A percentile compares a stretch with the other conserved stretches of the same genome.
phyloP scores from a whole-genome alignment of 2,888 invertebrate species.

The Orgyia antiqua region DNA sequence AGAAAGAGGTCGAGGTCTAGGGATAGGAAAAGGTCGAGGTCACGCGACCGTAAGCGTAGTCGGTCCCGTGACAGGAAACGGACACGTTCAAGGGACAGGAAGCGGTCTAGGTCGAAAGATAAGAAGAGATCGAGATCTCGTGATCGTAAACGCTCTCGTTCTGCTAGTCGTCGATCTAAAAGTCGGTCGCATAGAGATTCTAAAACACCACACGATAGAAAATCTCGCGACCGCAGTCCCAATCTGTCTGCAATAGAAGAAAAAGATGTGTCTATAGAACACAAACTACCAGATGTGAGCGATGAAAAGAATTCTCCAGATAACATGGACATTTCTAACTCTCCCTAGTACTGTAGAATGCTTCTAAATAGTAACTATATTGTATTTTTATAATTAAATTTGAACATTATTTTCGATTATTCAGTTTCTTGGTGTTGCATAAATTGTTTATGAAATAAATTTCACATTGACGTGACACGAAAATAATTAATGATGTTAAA shows the following conservation, averaged over 20 bases:
- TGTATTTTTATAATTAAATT: constrained; percentile 1
- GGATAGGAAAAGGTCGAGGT: constrained; percentile 78
- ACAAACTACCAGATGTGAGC: constrained; percentile 45
- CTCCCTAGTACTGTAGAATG: constrained; percentile 69
- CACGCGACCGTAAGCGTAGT: constrained; percentile 77
- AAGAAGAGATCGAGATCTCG: constrained; percentile 62
- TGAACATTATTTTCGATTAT: constrained; percentile 4
- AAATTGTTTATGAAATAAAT: constrained; percentile 1
- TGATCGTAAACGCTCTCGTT: constrained; percentile 64
- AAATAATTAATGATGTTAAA: constrained; percentile 3
- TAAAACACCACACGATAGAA: constrained; percentile 57
- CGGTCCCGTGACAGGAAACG: constrained; percentile 71
- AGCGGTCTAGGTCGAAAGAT: constrained; percentile 68
- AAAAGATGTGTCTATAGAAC: constrained; percentile 38
- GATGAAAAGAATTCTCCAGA: constrained; percentile 81
- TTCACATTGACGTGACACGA: not conserved
- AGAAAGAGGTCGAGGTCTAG: constrained; percentile 64
- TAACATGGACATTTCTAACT: constrained; percentile 90
- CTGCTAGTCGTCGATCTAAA: constrained; percentile 63
- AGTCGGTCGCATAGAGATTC: constrained; percentile 59
- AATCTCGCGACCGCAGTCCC: constrained; percentile 60
- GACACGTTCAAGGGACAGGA: constrained; percentile 65
- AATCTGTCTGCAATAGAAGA: constrained; percentile 46
- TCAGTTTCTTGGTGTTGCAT: constrained; percentile 3
- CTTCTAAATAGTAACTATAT: not conserved